Evolutionary conservation across 1,140 invertebrate species (phyloP), one percentile per base, ranked within the genome.

Genomic region (Conus betulinus): DNA sequence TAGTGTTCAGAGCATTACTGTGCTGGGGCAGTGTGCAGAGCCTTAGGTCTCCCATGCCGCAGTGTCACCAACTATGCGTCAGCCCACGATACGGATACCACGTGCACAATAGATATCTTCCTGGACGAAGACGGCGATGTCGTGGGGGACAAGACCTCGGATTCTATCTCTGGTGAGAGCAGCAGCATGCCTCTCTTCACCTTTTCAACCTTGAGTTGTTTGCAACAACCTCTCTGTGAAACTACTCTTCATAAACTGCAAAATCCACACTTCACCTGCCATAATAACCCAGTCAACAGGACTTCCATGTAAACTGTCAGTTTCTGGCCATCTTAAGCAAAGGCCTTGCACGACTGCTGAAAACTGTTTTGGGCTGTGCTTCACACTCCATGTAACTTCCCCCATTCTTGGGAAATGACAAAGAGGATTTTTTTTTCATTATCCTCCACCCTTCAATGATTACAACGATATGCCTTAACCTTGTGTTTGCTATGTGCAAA

Each of bases 71-170:
- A 98, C 91, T 99, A 97, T 93, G 96, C 97, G 1, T 98, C 98
- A 10, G 98, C 98, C 10, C 98, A 99, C 94, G 98, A 99, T 94
- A 98, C 98, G 1, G 97, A 99, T 93, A 97, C 96, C 90, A 63
- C 82, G 15, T 95, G 99, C n/a, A 99, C 98, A 0, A 97, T 99
- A 13, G 98, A 99, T 93, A 97, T 97, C 82, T 97, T 98, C 93
- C 96, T 97, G 0, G 96, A 98, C 55, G 89, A 88, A n/a, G 57
- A 88, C 11, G 88, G 85, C 57, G 71, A 88, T 7, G 25, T 52
- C 3, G 17, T 87, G 23, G 17, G 0, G 7, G 52, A 76, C 53
- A 52, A 63, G 53, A 67, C 25, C 57, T 23, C 52, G 17, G 92
- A 93, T 83, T 91, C 91, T 6, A 84, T 91, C 5, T 91, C 5